A percentile compares a stretch with the other conserved stretches of the same genome.
phyloP scores from a whole-genome alignment of 2,113 vertebrate species.

The Sinocyclocheilus grahami region DNA sequence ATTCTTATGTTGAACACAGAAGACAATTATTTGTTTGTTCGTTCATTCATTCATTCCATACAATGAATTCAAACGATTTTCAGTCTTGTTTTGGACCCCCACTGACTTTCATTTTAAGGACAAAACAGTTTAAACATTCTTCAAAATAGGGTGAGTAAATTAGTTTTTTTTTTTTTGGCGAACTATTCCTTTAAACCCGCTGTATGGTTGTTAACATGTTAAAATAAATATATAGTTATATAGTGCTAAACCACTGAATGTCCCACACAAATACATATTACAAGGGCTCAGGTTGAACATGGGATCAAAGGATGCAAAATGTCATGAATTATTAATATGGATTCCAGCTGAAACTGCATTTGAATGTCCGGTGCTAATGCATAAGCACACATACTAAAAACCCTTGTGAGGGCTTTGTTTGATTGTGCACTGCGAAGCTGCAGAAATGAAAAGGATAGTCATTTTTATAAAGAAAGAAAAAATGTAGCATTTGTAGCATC shows the following conservation, averaged over 20 bases:
- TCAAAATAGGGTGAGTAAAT: not conserved
- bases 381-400: not conserved
- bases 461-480: not conserved
- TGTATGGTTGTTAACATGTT: not conserved
- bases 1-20: not conserved
- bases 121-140: not conserved
- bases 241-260: not conserved
- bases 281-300: not conserved
- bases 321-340: constrained; percentile 35
- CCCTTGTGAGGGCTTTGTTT: not conserved
- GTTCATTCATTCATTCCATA: not conserved
- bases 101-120: not conserved
- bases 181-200: not conserved
- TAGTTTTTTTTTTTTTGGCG: not conserved
- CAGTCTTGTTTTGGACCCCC: not conserved
- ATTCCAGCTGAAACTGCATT: not conserved
- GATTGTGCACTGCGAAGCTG: not conserved
- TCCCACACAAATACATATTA: not conserved
- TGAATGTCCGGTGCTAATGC: not conserved
- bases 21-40: not conserved
- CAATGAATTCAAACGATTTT: not conserved
- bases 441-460: not conserved
- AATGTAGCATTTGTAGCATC: not conserved
- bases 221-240: not conserved
- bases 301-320: constrained; percentile 29